Conservation (phyloP, 2,113 vertebrate genomes). For the Paratilapia polleni region DNA sequence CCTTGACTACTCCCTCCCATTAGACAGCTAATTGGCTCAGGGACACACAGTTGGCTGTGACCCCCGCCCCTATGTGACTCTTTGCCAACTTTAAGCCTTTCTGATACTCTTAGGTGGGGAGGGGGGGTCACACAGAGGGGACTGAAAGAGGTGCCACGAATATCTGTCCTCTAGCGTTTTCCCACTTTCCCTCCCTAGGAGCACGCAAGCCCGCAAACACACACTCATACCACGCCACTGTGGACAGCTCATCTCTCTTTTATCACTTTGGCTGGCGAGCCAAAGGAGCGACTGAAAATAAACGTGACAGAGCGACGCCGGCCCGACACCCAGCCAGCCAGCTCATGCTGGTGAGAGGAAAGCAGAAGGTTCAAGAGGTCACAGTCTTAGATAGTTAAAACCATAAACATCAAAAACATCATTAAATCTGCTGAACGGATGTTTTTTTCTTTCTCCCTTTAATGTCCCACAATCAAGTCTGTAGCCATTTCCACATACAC, state of each 20-base stretch:
- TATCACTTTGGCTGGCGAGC: slow-evolving; percentile 70
- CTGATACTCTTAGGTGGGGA: slow-evolving; percentile 37
- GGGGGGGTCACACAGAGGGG: slow-evolving; percentile 35
- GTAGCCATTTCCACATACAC: background rate
- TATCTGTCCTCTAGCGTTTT: slow-evolving; percentile 64
- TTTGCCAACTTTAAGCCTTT: slow-evolving; percentile 54
- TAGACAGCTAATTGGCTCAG: slow-evolving; percentile 60
- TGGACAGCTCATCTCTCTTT: slow-evolving; percentile 72
- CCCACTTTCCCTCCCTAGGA: slow-evolving; percentile 60
- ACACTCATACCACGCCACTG: slow-evolving; percentile 61
- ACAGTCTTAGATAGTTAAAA: slow-evolving; percentile 43
- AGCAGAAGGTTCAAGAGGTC: slow-evolving; percentile 64
- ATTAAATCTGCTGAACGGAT: slow-evolving; percentile 44
- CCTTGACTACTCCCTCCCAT: slow-evolving; percentile 51
- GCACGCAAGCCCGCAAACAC: slow-evolving; percentile 54
- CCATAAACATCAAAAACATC: slow-evolving; percentile 55
- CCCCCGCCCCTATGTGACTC: slow-evolving; percentile 15
- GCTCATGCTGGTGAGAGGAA: slow-evolving; percentile 45
- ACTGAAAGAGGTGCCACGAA: slow-evolving; percentile 65
- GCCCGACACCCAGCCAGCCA: slow-evolving; percentile 62
- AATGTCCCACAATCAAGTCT: slow-evolving; percentile 7
- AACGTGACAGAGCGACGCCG: slow-evolving; percentile 78
- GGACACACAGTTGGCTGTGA: slow-evolving; percentile 48
- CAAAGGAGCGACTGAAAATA: slow-evolving; percentile 77
- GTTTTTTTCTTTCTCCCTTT: slow-evolving; percentile 1